Percentiles rank a stretch among this genome's conserved stretches.
These are phyloP conservation scores for Morpho achilles DNA, from an alignment of 2,888 invertebrate genomes.

Conservation along the genomic window DNA sequence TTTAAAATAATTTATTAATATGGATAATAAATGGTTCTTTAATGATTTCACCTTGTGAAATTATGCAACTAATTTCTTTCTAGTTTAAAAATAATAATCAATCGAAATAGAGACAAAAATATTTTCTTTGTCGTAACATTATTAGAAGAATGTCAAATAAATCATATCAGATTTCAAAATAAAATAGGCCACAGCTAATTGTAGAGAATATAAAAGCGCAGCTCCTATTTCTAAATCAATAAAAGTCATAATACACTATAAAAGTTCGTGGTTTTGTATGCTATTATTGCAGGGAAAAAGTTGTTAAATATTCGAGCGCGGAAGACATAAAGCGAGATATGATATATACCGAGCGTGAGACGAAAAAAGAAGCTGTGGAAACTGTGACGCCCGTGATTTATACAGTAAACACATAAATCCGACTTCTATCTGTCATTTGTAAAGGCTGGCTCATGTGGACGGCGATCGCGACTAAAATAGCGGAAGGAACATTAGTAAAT, in stretches of 20 bases:
- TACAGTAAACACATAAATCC: constrained; percentile 80
- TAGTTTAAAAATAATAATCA: too few species aligned
- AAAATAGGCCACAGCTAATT: constrained; percentile 9
- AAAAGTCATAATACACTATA: constrained; percentile 8
- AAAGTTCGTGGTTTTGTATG: constrained; percentile 10
- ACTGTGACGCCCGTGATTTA: constrained; percentile 67
- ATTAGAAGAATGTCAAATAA: background rate
- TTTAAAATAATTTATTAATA: too few species aligned
- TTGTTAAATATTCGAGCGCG: constrained; percentile 41
- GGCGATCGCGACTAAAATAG: background rate
- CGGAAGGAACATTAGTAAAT: too few species aligned
- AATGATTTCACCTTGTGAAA: too few species aligned
- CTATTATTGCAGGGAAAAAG: constrained; percentile 17
- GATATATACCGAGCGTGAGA: constrained; percentile 54
- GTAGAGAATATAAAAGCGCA: constrained; percentile 2
- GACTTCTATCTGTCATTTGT: constrained; percentile 70
- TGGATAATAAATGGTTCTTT: too few species aligned
- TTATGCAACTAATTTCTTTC: too few species aligned
- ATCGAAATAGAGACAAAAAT: too few species aligned
- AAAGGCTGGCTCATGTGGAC: constrained; percentile 4
- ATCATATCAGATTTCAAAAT: constrained; percentile 4
- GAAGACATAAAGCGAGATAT: constrained; percentile 59
- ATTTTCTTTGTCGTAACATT: too few species aligned
- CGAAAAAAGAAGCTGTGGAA: constrained; percentile 58
- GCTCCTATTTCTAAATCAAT: constrained; percentile 12